phyloP scores from a whole-genome alignment of 2,797 vertebrate genomes.

The Odontamblyopus lacepedii region DNA sequence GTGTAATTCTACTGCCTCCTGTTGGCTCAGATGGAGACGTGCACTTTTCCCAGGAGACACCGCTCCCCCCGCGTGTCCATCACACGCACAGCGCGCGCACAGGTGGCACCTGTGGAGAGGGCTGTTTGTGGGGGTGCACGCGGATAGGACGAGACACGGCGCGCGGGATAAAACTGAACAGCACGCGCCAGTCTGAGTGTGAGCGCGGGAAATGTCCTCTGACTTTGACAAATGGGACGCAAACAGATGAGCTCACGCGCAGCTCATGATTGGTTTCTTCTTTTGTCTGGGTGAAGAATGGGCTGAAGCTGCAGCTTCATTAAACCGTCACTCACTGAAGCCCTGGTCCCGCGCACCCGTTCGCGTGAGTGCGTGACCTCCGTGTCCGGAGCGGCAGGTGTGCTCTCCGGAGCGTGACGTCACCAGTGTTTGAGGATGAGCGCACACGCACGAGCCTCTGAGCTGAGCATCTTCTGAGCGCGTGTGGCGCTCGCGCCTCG shows the following conservation, averaged over 20 bases:
- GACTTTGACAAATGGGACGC: no score
- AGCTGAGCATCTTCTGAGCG: background rate
- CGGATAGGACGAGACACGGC: no score
- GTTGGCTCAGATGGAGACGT: constrained; percentile 52
- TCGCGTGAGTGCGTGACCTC: background rate
- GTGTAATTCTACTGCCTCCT: constrained; percentile 45
- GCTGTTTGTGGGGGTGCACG: background rate
- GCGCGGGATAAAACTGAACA: no score
- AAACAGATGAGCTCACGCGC: no score
- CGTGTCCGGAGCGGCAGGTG: background rate
- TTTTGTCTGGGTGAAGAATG: no score
- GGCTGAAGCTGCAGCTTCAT: no score
- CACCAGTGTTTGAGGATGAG: constrained; percentile 1
- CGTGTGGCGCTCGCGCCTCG: background rate
- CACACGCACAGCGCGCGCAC: background rate
- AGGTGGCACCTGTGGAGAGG: background rate
- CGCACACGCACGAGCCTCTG: background rate
- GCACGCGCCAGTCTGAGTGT: no score
- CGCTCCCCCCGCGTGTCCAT: constrained; percentile 10
- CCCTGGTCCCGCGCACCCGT: no score
- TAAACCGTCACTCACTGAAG: no score
- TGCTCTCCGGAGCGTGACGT: background rate
- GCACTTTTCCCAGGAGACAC: constrained; percentile 40
- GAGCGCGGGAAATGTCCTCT: no score
- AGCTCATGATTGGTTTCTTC: no score